Conservation (phyloP, 2,888 invertebrate species). For the Leucozona laternaria region DNA sequence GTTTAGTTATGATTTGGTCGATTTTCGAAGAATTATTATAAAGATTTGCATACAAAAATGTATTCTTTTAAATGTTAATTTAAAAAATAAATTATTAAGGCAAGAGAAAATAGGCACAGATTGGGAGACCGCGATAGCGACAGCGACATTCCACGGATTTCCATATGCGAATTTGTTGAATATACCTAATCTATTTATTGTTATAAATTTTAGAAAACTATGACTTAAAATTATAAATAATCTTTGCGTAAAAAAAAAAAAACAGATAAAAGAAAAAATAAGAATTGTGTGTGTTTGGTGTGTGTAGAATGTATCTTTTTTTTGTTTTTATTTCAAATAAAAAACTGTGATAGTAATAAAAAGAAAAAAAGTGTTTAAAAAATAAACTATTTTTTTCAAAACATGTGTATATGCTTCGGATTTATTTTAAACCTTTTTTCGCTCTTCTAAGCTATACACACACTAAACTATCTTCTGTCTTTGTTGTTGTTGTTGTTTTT, state of each 20-base stretch:
- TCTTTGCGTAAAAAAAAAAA: slow-evolving; percentile 55
- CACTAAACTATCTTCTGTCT: slow-evolving; percentile 75
- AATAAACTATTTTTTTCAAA: slow-evolving; percentile 7
- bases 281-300: slow-evolving; percentile 77
- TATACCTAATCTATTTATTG: slow-evolving; percentile 42
- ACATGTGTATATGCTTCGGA: slow-evolving; percentile 53
- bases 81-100: slow-evolving; percentile 60
- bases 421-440: slow-evolving; percentile 12
- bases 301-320: slow-evolving; percentile 70
- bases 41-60: slow-evolving; percentile 31
- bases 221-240: slow-evolving; percentile 63
- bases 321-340: slow-evolving; percentile 23
- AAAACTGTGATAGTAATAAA: not conserved
- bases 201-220: slow-evolving; percentile 58
- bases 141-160: slow-evolving; percentile 84
- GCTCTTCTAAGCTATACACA: slow-evolving; percentile 51
- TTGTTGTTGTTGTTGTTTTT: slow-evolving; percentile 71
- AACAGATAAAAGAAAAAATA: slow-evolving; percentile 40
- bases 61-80: slow-evolving; percentile 23
- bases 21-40: slow-evolving; percentile 40
- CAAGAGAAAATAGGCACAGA: slow-evolving; percentile 83
- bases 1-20: slow-evolving; percentile 38
- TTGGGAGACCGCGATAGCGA: slow-evolving; percentile 85
- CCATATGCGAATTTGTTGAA: slow-evolving; percentile 79
- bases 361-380: slow-evolving; percentile 39